phyloP scores from a whole-genome alignment of 2,888 invertebrate species.

The Drosophila paramelanica region DNA sequence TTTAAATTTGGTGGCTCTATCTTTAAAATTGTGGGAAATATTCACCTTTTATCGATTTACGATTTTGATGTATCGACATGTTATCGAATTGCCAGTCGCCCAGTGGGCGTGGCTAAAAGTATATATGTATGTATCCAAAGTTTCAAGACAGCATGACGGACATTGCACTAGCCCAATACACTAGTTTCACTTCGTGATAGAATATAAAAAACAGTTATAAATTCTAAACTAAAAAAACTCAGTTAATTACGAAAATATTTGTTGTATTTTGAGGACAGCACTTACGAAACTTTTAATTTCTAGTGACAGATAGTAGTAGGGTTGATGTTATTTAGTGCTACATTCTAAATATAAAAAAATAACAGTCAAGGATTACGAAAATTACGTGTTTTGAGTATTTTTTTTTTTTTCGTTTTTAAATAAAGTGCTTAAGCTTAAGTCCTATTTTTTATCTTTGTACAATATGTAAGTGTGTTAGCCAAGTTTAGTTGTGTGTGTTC shows the following conservation, averaged over 20 bases:
- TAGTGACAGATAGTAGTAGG: conserved; percentile 23
- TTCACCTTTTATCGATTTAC: too few species aligned
- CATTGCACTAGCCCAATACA: too few species aligned
- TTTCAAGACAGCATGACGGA: too few species aligned
- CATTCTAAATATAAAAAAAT: conserved; percentile 49
- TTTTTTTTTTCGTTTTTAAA: conserved; percentile 44
- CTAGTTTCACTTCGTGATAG: too few species aligned
- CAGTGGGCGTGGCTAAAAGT: too few species aligned
- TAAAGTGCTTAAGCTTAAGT: conserved; percentile 70
- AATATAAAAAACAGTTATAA: neutral
- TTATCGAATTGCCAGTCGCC: too few species aligned
- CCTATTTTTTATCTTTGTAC: conserved; percentile 74
- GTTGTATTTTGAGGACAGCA: conserved; percentile 54
- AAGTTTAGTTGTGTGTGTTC: conserved; percentile 30
- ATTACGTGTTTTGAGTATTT: conserved; percentile 66
- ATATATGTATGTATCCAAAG: too few species aligned
- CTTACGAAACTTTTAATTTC: conserved; percentile 8
- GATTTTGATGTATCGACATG: too few species aligned
- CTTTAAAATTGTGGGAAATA: too few species aligned
- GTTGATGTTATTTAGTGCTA: conserved; percentile 27
- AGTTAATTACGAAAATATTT: conserved; percentile 47
- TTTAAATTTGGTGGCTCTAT: too few species aligned
- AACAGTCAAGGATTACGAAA: conserved; percentile 72
- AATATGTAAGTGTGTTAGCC: conserved; percentile 65
- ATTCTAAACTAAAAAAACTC: neutral